These are phyloP conservation scores for Urosaurus nigricauda DNA, from an alignment of 2,797 vertebrate genomes.

Conservation along the genomic window DNA sequence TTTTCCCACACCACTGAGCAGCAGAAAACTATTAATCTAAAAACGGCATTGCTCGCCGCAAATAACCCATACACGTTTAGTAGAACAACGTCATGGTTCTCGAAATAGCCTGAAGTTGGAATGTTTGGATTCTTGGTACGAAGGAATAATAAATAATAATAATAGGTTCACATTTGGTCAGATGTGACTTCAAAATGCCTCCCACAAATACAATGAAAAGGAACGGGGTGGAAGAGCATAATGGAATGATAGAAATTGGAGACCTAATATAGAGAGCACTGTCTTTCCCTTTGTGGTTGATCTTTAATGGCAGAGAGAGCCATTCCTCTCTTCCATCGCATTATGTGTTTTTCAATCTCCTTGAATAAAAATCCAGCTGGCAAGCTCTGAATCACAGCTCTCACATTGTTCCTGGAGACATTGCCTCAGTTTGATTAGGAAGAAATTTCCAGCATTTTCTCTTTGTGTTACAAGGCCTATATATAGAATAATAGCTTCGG, in stretches of 20 bases:
- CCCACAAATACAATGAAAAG: slow-evolving; percentile 50
- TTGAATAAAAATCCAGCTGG: slow-evolving; percentile 23
- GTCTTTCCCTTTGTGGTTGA: slow-evolving; percentile 53
- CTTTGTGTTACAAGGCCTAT: background rate
- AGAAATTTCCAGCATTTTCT: slow-evolving; percentile 17
- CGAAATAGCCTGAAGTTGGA: slow-evolving; percentile 14
- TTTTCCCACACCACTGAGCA: background rate
- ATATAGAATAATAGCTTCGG: slow-evolving; percentile 32
- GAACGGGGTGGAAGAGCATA: slow-evolving; percentile 38
- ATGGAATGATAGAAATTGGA: slow-evolving; percentile 54
- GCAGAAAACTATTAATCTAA: slow-evolving; percentile 21
- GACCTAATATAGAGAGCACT: slow-evolving; percentile 50
- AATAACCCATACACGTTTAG: background rate
- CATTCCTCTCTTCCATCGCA: slow-evolving; percentile 18
- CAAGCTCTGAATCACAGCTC: background rate
- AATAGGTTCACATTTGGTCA: slow-evolving; percentile 62
- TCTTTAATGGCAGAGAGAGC: slow-evolving; percentile 32
- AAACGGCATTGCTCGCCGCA: background rate
- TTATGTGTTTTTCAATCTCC: background rate
- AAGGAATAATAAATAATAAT: background rate
- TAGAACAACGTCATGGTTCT: background rate
- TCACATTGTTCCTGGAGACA: slow-evolving; percentile 1
- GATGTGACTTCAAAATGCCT: slow-evolving; percentile 48
- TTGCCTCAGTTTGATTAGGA: slow-evolving; percentile 10
- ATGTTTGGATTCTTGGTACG: slow-evolving; percentile 48